Conservation (phyloP, 1,140 invertebrate genomes). For the Drosophila kurseongensis region DNA sequence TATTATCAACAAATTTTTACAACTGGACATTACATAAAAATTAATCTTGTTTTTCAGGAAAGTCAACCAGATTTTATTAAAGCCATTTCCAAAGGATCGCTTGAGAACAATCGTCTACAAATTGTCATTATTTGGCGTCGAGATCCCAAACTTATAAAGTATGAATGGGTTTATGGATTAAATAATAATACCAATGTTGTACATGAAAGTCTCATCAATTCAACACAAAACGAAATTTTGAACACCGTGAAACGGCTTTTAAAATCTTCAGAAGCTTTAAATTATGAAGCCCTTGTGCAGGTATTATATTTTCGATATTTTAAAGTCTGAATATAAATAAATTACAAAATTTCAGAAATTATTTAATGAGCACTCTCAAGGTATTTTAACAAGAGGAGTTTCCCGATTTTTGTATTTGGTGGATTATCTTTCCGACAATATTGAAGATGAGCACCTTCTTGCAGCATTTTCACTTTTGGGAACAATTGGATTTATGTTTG, state of each 20-base stretch:
- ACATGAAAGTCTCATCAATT: conserved; percentile 88
- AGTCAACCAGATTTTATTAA: conserved; percentile 79
- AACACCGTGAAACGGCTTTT: conserved; percentile 90
- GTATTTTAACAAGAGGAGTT: conserved; percentile 90
- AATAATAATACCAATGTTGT: conserved; percentile 79
- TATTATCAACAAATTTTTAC: no score
- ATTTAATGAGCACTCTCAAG: conserved; percentile 90
- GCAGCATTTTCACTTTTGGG: conserved; percentile 92
- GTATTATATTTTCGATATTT: conserved; percentile 61
- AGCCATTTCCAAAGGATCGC: conserved; percentile 84
- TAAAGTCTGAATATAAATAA: not conserved
- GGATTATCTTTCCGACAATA: conserved; percentile 90
- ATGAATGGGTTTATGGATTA: conserved; percentile 93
- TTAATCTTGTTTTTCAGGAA: conserved; percentile 50
- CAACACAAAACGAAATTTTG: conserved; percentile 90
- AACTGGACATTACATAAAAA: not conserved
- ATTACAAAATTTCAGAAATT: conserved; percentile 86
- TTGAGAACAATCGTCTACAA: conserved; percentile 87
- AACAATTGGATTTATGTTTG: conserved; percentile 92
- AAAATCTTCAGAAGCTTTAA: conserved; percentile 89
- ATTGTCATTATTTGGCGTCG: conserved; percentile 96
- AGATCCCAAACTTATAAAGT: conserved; percentile 93
- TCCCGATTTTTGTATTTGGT: conserved; percentile 89
- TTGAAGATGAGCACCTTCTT: conserved; percentile 92
- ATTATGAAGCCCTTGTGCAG: conserved; percentile 89